Percentiles rank a stretch among this genome's conserved stretches.
phyloP scores from a whole-genome alignment of 2,797 vertebrate species.

The Oreochromis mossambicus region DNA sequence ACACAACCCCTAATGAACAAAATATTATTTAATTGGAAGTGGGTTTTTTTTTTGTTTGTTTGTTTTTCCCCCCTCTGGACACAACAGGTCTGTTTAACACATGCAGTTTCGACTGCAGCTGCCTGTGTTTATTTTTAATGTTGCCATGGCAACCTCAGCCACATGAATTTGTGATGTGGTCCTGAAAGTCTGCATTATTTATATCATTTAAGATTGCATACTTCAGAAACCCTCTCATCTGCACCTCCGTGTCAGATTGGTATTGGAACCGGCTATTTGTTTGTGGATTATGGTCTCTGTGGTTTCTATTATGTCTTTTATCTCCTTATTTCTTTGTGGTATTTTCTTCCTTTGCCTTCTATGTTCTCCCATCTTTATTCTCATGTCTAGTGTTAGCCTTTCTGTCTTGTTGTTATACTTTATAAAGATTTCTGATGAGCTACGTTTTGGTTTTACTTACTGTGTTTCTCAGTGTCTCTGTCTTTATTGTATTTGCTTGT shows the following conservation, averaged over 20 bases:
- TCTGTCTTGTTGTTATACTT: not conserved
- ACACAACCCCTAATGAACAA: not conserved
- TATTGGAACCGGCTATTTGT: not conserved
- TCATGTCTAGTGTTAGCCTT: not conserved
- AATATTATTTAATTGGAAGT: not conserved
- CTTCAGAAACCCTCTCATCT: not conserved
- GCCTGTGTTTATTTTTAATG: not conserved
- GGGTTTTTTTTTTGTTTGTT: fast-evolving
- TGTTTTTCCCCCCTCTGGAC: not conserved
- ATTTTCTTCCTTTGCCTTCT: not conserved
- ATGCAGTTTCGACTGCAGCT: not conserved
- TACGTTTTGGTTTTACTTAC: not conserved
- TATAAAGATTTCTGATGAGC: not conserved
- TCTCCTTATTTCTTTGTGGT: not conserved
- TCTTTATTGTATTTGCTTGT: not conserved
- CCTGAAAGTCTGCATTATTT: not conserved
- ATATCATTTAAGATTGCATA: not conserved
- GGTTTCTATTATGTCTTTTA: not conserved
- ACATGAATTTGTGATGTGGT: not conserved
- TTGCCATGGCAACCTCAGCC: not conserved
- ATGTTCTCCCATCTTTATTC: not conserved
- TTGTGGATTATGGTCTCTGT: not conserved
- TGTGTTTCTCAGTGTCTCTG: not conserved
- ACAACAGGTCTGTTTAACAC: not conserved
- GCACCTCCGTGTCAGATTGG: not conserved